Base-by-base conservation (phyloP, 1,140 invertebrate species). In the Drosophila parvula region DNA sequence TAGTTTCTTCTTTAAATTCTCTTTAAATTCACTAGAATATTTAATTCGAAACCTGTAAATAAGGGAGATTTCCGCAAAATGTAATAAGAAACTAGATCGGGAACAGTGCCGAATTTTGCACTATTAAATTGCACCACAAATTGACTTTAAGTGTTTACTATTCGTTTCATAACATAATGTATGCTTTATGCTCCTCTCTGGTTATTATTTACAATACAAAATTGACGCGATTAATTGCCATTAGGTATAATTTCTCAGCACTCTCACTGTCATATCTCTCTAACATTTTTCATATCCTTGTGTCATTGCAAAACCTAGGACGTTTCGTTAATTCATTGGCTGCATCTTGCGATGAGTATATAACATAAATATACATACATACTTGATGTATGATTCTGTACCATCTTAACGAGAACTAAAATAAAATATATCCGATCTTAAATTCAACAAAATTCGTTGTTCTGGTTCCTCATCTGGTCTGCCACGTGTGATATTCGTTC, bases 161-260 rank as follows among this genome's bases (percentile, higher is more conserved):
- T 74, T 78, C 32, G 47, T 79, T 56, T 64, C 55, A 43, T 38
- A 62, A 58, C 50, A 70, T 45, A 18, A 28, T 53, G 44, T 22
- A 12, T 47, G 34, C 61, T 58, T 43, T 50, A 18, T 59, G 22
- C 51, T 56, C 41, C 51, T 56, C 41, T 76, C 36, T 68, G 53
- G 44, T 45, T 55, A 36, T 74, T 86, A 89, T 84, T 89, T 88
- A 80, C 84, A 88, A 71, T 83, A 83, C 55, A 74, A 84, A 89
- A 89, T 89, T 89, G 84, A 89, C 84, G 68, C 63, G 65, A 73
- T 81, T 89, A 89, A 89, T 89, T 89, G 84, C 80, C 69, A 71
- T 74, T 34, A 71, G 59, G 68, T 80, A 63, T 79, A 62, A 57
- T 53, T 62, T 64, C 34, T 62, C 55, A 69, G 43, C 11, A 28